Percentiles rank a stretch among this genome's conserved stretches.
Conservation (phyloP, 2,797 vertebrate genomes). For the Furcifer pardalis region DNA sequence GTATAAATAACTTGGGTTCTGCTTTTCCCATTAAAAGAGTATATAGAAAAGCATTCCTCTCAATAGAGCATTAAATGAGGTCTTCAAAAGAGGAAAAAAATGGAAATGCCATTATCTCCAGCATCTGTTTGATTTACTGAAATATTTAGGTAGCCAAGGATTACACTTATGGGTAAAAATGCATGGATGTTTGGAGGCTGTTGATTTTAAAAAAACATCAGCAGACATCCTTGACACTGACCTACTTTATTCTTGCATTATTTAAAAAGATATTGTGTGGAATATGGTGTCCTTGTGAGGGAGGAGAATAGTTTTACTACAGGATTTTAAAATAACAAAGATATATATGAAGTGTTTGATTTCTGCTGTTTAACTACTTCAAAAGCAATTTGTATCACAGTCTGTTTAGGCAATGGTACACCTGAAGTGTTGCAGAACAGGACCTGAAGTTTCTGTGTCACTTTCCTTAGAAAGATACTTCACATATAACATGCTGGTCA, state of each 20-base stretch:
- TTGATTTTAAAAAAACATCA: conserved; percentile 26
- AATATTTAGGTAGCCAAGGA: conserved; percentile 61
- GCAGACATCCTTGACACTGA: conserved; percentile 68
- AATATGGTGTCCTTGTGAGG: conserved; percentile 63
- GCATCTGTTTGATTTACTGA: conserved; percentile 59
- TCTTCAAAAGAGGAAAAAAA: conserved; percentile 20
- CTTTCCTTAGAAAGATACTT: neutral
- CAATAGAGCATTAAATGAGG: conserved; percentile 43
- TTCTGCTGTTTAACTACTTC: conserved; percentile 31
- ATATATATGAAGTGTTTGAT: conserved; percentile 25
- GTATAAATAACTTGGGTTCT: neutral
- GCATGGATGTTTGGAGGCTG: conserved; percentile 27
- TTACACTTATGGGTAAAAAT: conserved; percentile 66
- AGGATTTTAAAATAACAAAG: conserved; percentile 41
- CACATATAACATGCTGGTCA: neutral
- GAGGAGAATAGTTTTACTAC: conserved; percentile 49
- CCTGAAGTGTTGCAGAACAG: neutral
- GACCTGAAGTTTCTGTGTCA: neutral
- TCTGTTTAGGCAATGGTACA: too few species aligned
- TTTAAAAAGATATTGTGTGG: conserved; percentile 67
- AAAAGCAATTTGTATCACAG: neutral
- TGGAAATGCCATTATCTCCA: conserved; percentile 51
- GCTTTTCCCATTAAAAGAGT: neutral
- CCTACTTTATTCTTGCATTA: conserved; percentile 73
- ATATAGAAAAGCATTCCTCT: neutral